Conservation (phyloP, 2,797 vertebrate species). For the Danio albolineatus region DNA sequence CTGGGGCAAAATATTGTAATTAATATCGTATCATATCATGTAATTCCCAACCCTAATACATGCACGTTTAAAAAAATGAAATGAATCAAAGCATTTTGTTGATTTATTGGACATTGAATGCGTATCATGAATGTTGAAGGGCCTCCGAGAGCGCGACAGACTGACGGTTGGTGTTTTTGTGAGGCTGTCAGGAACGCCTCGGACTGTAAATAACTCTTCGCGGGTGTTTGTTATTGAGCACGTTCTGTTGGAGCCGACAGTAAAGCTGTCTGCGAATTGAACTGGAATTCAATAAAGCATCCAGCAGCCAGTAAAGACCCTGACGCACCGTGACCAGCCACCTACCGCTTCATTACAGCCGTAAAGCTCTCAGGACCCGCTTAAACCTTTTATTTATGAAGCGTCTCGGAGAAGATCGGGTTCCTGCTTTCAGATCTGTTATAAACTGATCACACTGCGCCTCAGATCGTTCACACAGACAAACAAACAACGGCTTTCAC, state of each 20-base stretch:
- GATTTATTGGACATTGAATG: not conserved
- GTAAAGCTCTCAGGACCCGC: constrained; percentile 53
- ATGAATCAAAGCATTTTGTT: too few species aligned
- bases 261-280: constrained; percentile 74
- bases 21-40: too few species aligned
- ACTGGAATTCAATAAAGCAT: constrained; percentile 72
- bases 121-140: not conserved
- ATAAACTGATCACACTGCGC: constrained; percentile 24
- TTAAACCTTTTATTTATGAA: constrained; percentile 40
- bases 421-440: constrained; percentile 9
- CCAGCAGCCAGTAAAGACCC: constrained; percentile 64
- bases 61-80: too few species aligned
- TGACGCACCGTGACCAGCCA: constrained; percentile 63
- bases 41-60: too few species aligned
- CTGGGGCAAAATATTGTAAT: too few species aligned
- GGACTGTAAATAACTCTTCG: constrained; percentile 66
- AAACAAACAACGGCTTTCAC: constrained; percentile 41
- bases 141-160: not conserved
- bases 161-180: not conserved
- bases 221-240: constrained; percentile 73
- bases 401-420: constrained; percentile 26
- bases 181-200: constrained; percentile 42
- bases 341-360: constrained; percentile 65
- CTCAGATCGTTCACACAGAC: constrained; percentile 23
- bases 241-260: constrained; percentile 67